A percentile compares a stretch with the other conserved stretches of the same genome.
Conservation (phyloP, 2,113 vertebrate species). For the Burhinus oedicnemus region DNA sequence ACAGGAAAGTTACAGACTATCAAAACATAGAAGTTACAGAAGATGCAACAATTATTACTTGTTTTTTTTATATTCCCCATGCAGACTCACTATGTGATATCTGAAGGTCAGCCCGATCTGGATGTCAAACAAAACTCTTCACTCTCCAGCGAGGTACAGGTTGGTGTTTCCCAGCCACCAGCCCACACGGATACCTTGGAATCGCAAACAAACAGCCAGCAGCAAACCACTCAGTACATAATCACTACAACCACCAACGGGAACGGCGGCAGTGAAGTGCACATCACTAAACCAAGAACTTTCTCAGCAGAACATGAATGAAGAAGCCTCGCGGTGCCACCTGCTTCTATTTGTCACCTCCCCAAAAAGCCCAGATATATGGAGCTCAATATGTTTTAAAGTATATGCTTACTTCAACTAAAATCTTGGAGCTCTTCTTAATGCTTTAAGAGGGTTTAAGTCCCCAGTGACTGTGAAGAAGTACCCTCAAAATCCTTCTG, state of each 20-base stretch:
- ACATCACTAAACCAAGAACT: conserved; percentile 88
- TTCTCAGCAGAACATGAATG: conserved; percentile 6
- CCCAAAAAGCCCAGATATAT: not conserved
- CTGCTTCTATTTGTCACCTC: not conserved
- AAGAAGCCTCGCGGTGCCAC: not conserved
- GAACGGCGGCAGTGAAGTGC: conserved; percentile 83
- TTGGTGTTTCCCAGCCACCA: conserved; percentile 70
- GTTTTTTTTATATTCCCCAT: not conserved
- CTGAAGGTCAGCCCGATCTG: conserved; percentile 90
- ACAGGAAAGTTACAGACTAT: not conserved
- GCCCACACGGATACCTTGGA: conserved; percentile 82
- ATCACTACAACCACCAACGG: conserved; percentile 92
- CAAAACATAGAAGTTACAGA: not conserved
- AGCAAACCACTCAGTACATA: conserved; percentile 91
- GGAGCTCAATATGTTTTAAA: conserved; percentile 24
- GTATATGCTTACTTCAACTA: conserved; percentile 27
- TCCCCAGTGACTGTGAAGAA: not conserved
- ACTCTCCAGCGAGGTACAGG: conserved; percentile 69
- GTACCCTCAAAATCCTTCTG: conserved; percentile 3
- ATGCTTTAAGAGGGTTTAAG: conserved; percentile 42
- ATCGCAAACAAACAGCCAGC: conserved; percentile 75
- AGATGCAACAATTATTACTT: not conserved
- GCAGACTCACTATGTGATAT: conserved; percentile 96
- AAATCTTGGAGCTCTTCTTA: conserved; percentile 23
- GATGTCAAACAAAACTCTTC: conserved; percentile 84